A percentile compares a stretch with the other conserved stretches of the same genome.
Conservation (phyloP, 2,113 vertebrate genomes). For the Toxotes jaculatrix region DNA sequence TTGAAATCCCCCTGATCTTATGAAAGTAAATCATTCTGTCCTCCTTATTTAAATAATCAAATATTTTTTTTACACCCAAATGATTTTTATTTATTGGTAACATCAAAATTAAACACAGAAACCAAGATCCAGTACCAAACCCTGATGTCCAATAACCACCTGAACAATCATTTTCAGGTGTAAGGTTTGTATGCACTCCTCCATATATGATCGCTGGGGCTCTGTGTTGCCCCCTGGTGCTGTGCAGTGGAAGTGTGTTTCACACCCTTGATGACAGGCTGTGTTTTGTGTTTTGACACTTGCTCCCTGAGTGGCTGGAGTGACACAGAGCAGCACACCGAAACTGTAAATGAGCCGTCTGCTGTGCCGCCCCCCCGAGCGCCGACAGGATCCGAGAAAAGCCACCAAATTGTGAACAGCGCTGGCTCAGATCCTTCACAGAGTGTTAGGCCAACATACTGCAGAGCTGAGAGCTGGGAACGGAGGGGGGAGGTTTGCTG, state of each 20-base stretch:
- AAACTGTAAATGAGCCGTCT: conserved; percentile 71
- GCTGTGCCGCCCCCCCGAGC: conserved; percentile 28
- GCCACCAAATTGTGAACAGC: conserved; percentile 44
- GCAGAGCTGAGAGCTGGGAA: conserved; percentile 30
- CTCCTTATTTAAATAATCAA: too few relatives aligned
- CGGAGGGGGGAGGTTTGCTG: background rate
- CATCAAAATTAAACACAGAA: too few relatives aligned
- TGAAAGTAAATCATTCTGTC: too few relatives aligned
- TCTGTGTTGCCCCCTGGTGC: conserved; percentile 67
- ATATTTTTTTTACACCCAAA: too few relatives aligned
- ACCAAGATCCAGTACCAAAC: too few relatives aligned
- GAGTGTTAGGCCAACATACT: conserved; percentile 47
- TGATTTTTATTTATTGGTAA: too few relatives aligned
- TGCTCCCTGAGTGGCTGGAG: conserved; percentile 59
- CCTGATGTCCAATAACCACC: too few relatives aligned
- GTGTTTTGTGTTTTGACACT: conserved; percentile 71
- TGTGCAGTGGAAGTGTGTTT: conserved; percentile 35
- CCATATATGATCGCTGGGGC: background rate
- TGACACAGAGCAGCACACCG: conserved; percentile 53
- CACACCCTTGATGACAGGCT: conserved; percentile 52
- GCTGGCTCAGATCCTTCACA: conserved; percentile 42
- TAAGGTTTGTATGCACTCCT: background rate
- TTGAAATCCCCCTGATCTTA: too few relatives aligned
- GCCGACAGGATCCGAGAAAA: conserved; percentile 52
- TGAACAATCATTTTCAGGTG: background rate